These are phyloP conservation scores for Tachyglossus aculeatus DNA, from an alignment of 2,797 vertebrate genomes.

Conservation along the genomic window DNA sequence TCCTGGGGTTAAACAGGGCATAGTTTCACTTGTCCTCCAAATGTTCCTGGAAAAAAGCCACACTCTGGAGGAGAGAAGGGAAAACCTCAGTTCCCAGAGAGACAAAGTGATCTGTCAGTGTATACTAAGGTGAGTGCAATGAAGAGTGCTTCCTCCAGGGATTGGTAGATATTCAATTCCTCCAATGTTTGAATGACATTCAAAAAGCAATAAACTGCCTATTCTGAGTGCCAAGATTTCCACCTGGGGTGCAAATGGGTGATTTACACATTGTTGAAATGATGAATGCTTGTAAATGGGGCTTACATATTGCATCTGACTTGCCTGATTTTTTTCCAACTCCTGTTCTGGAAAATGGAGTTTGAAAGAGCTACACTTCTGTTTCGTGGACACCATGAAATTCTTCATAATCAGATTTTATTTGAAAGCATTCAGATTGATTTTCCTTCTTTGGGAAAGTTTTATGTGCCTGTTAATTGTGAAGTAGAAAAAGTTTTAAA, in stretches of 20 bases:
- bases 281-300: neutral
- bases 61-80: too few relatives aligned
- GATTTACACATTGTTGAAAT: neutral
- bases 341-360: neutral
- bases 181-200: too few relatives aligned
- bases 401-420: slow-evolving; percentile 4
- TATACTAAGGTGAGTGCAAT: too few relatives aligned
- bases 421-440: neutral
- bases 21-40: too few relatives aligned
- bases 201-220: neutral
- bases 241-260: neutral
- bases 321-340: neutral
- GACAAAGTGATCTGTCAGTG: too few relatives aligned
- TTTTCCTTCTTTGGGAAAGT: neutral
- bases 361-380: slow-evolving; percentile 11
- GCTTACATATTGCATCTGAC: neutral
- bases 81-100: too few relatives aligned
- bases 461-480: neutral
- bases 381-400: neutral
- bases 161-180: too few relatives aligned
- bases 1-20: too few relatives aligned
- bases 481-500: slow-evolving; percentile 10
- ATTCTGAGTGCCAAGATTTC: neutral
- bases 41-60: too few relatives aligned
- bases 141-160: too few relatives aligned